Evolutionary conservation across 2,888 invertebrate genomes (phyloP), one percentile per base, ranked within the genome.

Genomic region (Tenthredo amoena): DNA sequence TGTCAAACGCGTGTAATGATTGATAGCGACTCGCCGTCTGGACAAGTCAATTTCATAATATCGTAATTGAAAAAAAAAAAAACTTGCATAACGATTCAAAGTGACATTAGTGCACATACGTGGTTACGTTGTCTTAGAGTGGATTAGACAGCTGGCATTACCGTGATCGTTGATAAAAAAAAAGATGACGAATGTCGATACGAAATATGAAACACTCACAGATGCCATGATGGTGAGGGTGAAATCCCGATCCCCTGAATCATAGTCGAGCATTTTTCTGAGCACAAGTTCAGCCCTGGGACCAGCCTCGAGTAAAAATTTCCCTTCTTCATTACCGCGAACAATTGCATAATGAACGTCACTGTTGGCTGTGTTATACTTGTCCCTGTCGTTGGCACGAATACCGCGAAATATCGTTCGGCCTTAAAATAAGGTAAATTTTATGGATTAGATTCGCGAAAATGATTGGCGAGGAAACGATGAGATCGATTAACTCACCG

Each of bases 281-380:
- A 98, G 94, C 77, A 97, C 95, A n/a, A 98, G 93, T 26, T 95
- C 95, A 0, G 97, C 97, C 85, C 96, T 96, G 92, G 97, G 97
- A 3, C 97, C 97, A 92, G 96, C 97, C 91, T 98, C 98, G 79
- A 98, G 93, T 0, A 96, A 95, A 92, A 98, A 98, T 91, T 96
- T 96, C 1, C 96, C 97, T n/a, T 95, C 94, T 76, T 95, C 95
- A 90, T 97, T 96, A 4, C 97, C 97, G 34, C 95, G 95, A 15
- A 95, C 94, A 91, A 98, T 96, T 89, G 96, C 96, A 94, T 97
- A 97, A 91, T 97, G 97, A 37, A 98, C 96, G 89, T 98, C 97
- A 0, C 98, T 98, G 94, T 98, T 98, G 0, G 97, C 97, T 0
- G 97, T 98, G 93, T 98, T 97, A 0, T 98, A 98, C 92, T 97